Conservation (phyloP, 2,113 vertebrate genomes). For the Vidua chalybeata region DNA sequence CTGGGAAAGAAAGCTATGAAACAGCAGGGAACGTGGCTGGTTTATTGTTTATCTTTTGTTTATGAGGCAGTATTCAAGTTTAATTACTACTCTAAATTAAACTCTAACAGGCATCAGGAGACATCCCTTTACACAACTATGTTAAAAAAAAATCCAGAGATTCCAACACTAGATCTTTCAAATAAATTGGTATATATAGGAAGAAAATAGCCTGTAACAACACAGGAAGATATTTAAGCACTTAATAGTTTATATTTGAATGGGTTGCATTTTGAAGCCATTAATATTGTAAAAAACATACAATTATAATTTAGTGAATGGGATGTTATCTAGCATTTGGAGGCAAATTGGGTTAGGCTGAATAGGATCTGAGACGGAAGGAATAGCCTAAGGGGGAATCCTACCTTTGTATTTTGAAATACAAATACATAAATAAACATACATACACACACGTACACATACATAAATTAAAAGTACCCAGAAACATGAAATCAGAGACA, state of each 20-base stretch:
- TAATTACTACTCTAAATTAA: slow-evolving; percentile 99
- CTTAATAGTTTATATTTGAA: slow-evolving; percentile 32
- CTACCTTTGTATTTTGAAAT: slow-evolving; percentile 27
- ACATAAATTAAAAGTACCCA: background rate
- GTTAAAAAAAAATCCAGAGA: slow-evolving; percentile 69
- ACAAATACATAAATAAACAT: background rate
- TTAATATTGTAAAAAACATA: slow-evolving; percentile 64
- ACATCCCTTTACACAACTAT: slow-evolving; percentile 84
- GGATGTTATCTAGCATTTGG: slow-evolving; percentile 56
- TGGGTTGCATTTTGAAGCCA: slow-evolving; percentile 60
- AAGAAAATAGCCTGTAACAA: slow-evolving; percentile 73
- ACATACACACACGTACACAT: background rate
- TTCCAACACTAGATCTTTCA: slow-evolving; percentile 70
- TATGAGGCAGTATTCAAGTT: slow-evolving; percentile 99
- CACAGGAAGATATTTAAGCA: slow-evolving; percentile 67
- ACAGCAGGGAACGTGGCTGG: slow-evolving; percentile 91
- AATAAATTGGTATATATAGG: slow-evolving; percentile 70
- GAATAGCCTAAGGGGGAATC: background rate
- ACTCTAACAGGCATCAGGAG: slow-evolving; percentile 96
- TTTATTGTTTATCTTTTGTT: slow-evolving; percentile 99
- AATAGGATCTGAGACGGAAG: background rate
- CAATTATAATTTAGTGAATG: slow-evolving; percentile 58
- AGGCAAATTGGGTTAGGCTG: slow-evolving; percentile 11
- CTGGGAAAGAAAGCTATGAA: slow-evolving; percentile 96
- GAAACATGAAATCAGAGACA: background rate